phyloP scores from a whole-genome alignment of 2,888 invertebrate species.

The Morpho achilles region DNA sequence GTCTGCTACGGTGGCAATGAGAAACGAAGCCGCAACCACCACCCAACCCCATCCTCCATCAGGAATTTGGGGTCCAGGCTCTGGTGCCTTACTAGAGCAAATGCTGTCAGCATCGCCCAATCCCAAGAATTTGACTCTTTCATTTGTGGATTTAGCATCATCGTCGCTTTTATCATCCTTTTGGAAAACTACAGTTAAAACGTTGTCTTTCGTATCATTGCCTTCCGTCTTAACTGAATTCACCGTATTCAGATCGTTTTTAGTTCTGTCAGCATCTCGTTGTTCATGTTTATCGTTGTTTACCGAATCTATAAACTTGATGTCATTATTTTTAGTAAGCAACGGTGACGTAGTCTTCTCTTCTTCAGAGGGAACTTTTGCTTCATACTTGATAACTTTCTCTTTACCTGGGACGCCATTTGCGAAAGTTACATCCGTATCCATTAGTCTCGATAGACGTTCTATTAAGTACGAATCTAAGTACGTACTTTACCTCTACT shows the following conservation, averaged over 20 bases:
- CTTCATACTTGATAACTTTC: conserved; percentile 56
- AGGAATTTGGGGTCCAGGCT: conserved; percentile 81
- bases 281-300: conserved; percentile 48
- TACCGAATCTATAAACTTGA: conserved; percentile 59
- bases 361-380: conserved; percentile 70
- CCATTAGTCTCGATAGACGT: conserved; percentile 62
- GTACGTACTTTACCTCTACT: conserved; percentile 36
- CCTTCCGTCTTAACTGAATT: conserved; percentile 61
- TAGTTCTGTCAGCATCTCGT: conserved; percentile 42
- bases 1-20: conserved; percentile 93
- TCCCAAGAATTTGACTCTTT: conserved; percentile 75
- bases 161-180: conserved; percentile 53
- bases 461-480: conserved; percentile 50
- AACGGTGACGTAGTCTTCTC: conserved; percentile 71
- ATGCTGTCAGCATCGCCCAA: conserved; percentile 73
- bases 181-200: conserved; percentile 54
- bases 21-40: conserved; percentile 90
- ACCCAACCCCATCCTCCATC: conserved; percentile 97
- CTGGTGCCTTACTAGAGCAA: conserved; percentile 56
- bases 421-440: conserved; percentile 59
- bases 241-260: conserved; percentile 59
- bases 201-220: conserved; percentile 38
- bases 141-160: conserved; percentile 64
- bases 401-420: conserved; percentile 74
- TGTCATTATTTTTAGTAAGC: conserved; percentile 50